These are phyloP conservation scores for Megalops cyprinoides DNA, from an alignment of 2,797 vertebrate species.

Conservation along the genomic window DNA sequence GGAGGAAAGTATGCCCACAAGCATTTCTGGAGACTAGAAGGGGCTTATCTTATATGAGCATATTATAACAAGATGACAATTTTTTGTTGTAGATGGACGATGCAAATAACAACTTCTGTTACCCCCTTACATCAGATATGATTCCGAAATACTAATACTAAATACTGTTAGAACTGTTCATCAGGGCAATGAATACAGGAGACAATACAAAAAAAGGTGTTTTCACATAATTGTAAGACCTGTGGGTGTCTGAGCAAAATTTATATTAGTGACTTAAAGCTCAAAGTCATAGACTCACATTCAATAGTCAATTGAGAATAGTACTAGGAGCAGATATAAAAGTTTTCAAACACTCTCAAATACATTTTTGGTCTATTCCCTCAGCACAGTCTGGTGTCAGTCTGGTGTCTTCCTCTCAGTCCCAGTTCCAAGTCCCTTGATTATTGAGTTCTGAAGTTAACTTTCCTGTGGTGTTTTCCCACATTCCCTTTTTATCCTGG, in stretches of 20 bases:
- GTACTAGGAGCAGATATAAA: neutral
- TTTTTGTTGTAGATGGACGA: neutral
- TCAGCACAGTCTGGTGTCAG: neutral
- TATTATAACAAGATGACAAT: too few relatives aligned
- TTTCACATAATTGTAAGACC: too few relatives aligned
- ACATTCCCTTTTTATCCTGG: conserved; percentile 36
- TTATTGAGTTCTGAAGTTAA: conserved; percentile 35
- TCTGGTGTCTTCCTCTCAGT: neutral
- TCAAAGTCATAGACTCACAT: neutral
- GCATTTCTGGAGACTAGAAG: too few relatives aligned
- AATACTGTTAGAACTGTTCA: neutral
- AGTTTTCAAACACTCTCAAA: neutral
- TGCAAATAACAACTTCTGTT: neutral
- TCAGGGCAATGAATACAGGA: neutral
- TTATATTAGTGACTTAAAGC: neutral
- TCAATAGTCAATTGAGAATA: neutral
- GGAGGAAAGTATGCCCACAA: too few relatives aligned
- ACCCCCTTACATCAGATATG: neutral
- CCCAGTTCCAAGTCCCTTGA: conserved; percentile 7
- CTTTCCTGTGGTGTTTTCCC: conserved; percentile 38
- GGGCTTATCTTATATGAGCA: too few relatives aligned
- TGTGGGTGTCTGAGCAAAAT: neutral
- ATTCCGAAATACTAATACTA: neutral
- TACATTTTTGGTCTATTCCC: neutral
- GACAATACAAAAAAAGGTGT: neutral